phyloP scores from a whole-genome alignment of 2,113 vertebrate genomes.

The Colistium nudipinnis region DNA sequence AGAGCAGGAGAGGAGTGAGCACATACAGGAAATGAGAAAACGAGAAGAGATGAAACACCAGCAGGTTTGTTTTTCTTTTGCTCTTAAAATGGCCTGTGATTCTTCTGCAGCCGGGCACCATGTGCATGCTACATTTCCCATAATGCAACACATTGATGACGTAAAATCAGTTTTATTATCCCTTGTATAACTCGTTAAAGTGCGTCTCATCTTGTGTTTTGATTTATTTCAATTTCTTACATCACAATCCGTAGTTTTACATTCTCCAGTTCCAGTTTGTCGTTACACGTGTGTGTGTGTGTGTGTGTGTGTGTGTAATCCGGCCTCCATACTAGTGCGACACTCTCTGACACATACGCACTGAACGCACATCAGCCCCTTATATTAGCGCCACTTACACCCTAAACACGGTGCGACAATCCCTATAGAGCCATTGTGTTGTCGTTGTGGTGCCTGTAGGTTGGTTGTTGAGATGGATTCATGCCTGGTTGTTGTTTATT shows the following conservation, averaged over 20 bases:
- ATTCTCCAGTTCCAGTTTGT: neutral
- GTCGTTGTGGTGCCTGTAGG: constrained; percentile 46
- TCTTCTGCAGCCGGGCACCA: no score
- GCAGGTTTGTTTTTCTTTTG: neutral
- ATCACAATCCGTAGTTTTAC: neutral
- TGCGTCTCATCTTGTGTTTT: neutral
- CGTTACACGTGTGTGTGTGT: no score
- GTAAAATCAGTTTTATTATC: neutral
- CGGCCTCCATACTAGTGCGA: neutral
- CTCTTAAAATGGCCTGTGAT: neutral
- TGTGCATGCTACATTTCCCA: neutral
- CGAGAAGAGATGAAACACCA: neutral
- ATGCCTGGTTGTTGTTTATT: constrained; percentile 52
- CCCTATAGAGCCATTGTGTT: constrained; percentile 33
- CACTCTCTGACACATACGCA: neutral
- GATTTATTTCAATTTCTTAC: neutral
- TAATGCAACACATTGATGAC: neutral
- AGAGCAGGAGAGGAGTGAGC: neutral
- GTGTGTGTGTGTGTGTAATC: neutral
- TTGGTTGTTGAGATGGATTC: constrained; percentile 50
- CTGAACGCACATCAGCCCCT: neutral
- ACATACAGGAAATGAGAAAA: neutral
- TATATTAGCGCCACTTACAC: constrained; percentile 37
- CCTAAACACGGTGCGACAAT: neutral
- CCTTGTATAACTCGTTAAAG: neutral